These are phyloP conservation scores for Scortum barcoo DNA, from an alignment of 2,113 vertebrate genomes.

Conservation along the genomic window DNA sequence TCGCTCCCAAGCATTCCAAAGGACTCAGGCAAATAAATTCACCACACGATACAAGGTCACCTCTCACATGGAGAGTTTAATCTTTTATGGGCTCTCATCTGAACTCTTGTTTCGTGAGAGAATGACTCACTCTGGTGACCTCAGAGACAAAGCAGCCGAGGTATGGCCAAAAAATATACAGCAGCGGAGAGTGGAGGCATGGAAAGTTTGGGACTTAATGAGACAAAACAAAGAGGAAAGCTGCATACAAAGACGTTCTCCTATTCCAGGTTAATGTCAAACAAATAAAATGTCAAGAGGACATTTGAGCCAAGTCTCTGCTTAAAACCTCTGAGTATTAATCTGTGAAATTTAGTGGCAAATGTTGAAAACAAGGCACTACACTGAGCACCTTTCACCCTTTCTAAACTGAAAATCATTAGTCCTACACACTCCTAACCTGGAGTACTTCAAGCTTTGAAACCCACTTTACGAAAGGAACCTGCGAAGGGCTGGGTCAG, in stretches of 20 bases:
- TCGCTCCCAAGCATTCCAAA: slow-evolving; percentile 50
- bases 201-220: slow-evolving; percentile 49
- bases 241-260: slow-evolving; percentile 18
- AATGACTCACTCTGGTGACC: slow-evolving; percentile 68
- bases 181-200: slow-evolving; percentile 29
- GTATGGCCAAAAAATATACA: slow-evolving; percentile 49
- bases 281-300: slow-evolving; percentile 38
- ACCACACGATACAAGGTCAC: slow-evolving; percentile 63
- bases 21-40: slow-evolving; percentile 64
- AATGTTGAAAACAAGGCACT: slow-evolving; percentile 6
- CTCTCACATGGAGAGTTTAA: slow-evolving; percentile 61
- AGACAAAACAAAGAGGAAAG: slow-evolving; percentile 45
- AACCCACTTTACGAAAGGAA: slow-evolving; percentile 24
- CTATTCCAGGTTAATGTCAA: slow-evolving; percentile 25
- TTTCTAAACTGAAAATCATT: slow-evolving; percentile 41
- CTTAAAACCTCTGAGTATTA: slow-evolving; percentile 18
- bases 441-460: slow-evolving; percentile 36
- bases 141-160: slow-evolving; percentile 62
- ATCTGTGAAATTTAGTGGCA: slow-evolving; percentile 19
- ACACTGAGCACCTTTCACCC: slow-evolving; percentile 30
- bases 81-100: slow-evolving; percentile 67
- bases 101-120: slow-evolving; percentile 70
- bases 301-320: slow-evolving; percentile 7
- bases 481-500: slow-evolving; percentile 27
- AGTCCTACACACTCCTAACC: slow-evolving; percentile 15